Conservation (phyloP, 1,140 invertebrate genomes). For the Cydia pomonella region DNA sequence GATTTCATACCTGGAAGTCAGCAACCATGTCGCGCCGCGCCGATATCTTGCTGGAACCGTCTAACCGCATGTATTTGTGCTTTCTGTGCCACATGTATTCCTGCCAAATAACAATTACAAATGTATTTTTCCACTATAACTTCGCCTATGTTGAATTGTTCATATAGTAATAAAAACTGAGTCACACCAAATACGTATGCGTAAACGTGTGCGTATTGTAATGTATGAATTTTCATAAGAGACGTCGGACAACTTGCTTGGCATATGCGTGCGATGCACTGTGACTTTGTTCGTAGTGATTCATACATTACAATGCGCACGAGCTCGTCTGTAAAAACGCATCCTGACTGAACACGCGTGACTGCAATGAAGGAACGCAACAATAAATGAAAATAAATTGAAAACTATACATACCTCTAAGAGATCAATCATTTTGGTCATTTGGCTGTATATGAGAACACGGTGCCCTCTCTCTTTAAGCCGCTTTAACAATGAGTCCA, state of each 20-base stretch:
- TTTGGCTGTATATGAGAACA: conserved; percentile 98
- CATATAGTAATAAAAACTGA: no score
- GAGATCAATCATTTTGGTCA: conserved; percentile 98
- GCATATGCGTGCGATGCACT: no score
- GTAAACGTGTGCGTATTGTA: no score
- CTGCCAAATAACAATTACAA: conserved; percentile 73
- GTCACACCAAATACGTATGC: no score
- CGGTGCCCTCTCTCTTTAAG: conserved; percentile 94
- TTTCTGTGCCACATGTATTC: conserved; percentile 97
- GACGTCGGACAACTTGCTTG: no score
- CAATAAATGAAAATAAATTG: conserved; percentile 15
- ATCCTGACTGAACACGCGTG: no score
- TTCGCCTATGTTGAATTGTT: no score
- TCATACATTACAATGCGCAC: no score
- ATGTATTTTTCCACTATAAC: neutral
- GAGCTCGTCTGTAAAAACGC: no score
- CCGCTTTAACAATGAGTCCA: conserved; percentile 91
- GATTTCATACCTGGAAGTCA: conserved; percentile 84
- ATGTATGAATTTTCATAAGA: no score
- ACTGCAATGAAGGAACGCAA: no score
- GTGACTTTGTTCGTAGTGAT: no score
- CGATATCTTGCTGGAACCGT: conserved; percentile 96
- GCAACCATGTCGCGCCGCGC: conserved; percentile 96
- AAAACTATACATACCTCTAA: conserved; percentile 87
- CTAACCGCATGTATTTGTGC: conserved; percentile 95